Percentiles rank a stretch among this genome's conserved stretches.
Conservation (phyloP, 2,888 invertebrate genomes). For the Bibio marci region DNA sequence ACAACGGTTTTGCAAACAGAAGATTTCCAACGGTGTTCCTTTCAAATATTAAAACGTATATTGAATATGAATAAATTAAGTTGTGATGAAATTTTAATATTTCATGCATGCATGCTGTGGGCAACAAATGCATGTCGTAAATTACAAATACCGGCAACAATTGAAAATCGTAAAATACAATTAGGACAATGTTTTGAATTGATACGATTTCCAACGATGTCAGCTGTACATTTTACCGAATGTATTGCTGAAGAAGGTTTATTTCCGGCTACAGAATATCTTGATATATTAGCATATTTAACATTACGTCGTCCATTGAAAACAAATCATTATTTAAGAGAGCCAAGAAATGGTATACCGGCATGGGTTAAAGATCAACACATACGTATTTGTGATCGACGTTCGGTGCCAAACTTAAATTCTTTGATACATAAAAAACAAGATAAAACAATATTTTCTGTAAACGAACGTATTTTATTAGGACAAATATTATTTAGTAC, state of each 20-base stretch:
- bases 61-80: conserved; percentile 3
- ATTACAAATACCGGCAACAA: not conserved
- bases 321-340: conserved; percentile 1
- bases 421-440: not conserved
- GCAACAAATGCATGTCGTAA: conserved; percentile 2
- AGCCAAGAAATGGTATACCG: conserved; percentile 2
- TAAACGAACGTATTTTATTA: conserved; percentile 5
- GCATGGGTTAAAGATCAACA: conserved; percentile 2
- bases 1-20: not conserved
- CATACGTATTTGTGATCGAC: conserved; percentile 2
- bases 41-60: not conserved
- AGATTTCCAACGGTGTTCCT: not conserved
- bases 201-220: conserved; percentile 5
- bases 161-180: conserved; percentile 2
- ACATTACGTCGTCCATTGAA: conserved; percentile 1
- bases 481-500: conserved; percentile 2
- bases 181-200: conserved; percentile 4
- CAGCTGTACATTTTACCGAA: conserved; percentile 2
- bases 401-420: conserved; percentile 3
- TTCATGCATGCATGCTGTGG: conserved; percentile 2
- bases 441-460: conserved; percentile 3
- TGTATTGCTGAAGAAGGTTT: conserved; percentile 3
- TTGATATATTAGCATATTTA: conserved; percentile 4
- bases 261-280: not conserved
- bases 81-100: conserved; percentile 4